Evolutionary conservation across 2,113 vertebrate species (phyloP).

Genomic region (Tor tambroides): DNA sequence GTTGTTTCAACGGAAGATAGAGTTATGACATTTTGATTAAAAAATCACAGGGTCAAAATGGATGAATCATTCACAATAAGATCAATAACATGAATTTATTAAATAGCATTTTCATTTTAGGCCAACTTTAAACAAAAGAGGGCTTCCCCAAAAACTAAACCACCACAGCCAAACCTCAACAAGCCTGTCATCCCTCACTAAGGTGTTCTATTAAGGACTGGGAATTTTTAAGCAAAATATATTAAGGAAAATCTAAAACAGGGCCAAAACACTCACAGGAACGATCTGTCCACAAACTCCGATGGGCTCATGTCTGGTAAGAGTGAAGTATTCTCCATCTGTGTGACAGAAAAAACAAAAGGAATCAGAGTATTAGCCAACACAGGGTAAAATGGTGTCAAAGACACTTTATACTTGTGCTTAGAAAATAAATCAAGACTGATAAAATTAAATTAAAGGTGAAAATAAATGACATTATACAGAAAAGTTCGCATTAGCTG

Average conservation of each 20-base stretch:
- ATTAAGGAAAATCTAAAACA: slow-evolving; percentile 62
- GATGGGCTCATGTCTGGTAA: slow-evolving; percentile 96
- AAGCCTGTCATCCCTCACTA: not conserved
- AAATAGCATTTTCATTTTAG: too few relatives aligned
- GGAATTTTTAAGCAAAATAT: slow-evolving; percentile 52
- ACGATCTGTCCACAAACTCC: slow-evolving; percentile 99
- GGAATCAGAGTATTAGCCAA: slow-evolving; percentile 30
- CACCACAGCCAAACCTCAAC: too few relatives aligned
- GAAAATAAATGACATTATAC: not conserved
- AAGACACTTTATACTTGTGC: not conserved
- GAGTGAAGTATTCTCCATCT: slow-evolving; percentile 99
- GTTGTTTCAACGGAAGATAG: not conserved
- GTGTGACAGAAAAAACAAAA: slow-evolving; percentile 65
- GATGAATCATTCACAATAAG: not conserved
- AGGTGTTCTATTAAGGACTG: not conserved
- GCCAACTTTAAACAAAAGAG: too few relatives aligned
- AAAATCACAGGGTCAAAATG: not conserved
- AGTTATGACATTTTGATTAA: not conserved
- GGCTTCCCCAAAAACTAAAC: not conserved
- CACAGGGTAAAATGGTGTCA: slow-evolving; percentile 16
- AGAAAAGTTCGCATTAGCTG: not conserved
- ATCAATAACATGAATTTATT: not conserved
- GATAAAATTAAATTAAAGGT: not conserved
- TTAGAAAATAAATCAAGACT: not conserved
- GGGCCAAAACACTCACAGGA: slow-evolving; percentile 86